Percentiles rank a stretch among this genome's conserved stretches.
These are phyloP conservation scores for Neodiprion lecontei DNA, from an alignment of 1,140 invertebrate genomes.

Conservation along the genomic window DNA sequence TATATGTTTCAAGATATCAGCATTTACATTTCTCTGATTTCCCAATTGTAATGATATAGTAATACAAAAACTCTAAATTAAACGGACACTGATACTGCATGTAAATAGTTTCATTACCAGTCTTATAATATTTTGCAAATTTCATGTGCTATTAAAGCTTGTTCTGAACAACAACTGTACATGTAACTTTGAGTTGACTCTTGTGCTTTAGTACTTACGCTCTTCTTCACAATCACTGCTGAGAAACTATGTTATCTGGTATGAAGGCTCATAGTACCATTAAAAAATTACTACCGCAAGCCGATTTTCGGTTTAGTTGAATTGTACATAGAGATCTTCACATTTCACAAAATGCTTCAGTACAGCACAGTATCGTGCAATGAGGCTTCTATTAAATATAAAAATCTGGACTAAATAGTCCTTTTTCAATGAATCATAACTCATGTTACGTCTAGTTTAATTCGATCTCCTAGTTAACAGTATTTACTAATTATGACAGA, in stretches of 20 bases:
- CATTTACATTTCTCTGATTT: too few relatives aligned
- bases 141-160: neutral
- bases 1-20: too few relatives aligned
- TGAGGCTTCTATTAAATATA: neutral
- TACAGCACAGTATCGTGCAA: neutral
- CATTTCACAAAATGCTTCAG: neutral
- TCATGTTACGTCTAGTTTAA: constrained; percentile 1
- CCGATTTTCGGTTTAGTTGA: neutral
- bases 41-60: too few relatives aligned
- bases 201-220: neutral
- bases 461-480: constrained; percentile 1
- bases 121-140: constrained; percentile 1
- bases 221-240: neutral
- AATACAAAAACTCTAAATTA: too few relatives aligned
- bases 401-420: neutral
- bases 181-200: neutral
- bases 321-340: neutral
- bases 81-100: neutral
- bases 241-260: neutral
- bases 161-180: neutral
- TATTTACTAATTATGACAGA: constrained; percentile 35
- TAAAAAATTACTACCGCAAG: neutral
- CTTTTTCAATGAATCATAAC: neutral
- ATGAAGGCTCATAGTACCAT: neutral
- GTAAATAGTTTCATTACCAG: neutral